Evolutionary conservation across 2,797 vertebrate species (phyloP), one percentile per base, ranked within the genome.

Genomic region (Poeciliopsis gracilis): DNA sequence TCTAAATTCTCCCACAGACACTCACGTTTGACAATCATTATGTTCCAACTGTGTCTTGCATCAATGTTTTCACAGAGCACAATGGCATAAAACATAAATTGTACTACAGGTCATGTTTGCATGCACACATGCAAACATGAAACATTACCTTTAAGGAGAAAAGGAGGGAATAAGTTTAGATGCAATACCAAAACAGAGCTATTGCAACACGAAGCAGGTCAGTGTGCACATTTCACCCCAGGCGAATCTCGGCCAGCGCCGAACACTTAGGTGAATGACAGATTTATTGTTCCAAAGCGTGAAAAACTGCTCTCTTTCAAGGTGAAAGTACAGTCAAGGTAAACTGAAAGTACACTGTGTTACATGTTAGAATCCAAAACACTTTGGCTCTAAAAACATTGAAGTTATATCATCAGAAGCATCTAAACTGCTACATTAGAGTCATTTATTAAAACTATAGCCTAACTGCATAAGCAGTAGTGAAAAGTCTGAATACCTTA

Each of bases 41-140:
- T 88, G 88, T 75, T 11, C 77, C 85, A 88, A 89, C 79, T 82
- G 80, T 73, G 81, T 45, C 73, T 83, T 70, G 33, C 76, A 74
- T 82, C 86, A 84, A 73, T 67, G 69, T 86, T 83, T 75, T 79
- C 61, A 23, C 41, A 67, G 61, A 87, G 72, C 63, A 49, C 63
- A 45, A 51, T 38, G 53, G 79, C 16, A 38, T 70, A 61, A 79
- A 84, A 88, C 83, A 75, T 76, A 86, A 84, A 78, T 87, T 83
- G 66, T 53, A 76, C 51, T 20, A 78, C 30, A 25, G 49, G 49
- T 76, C 36, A n/a, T 15, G 38, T 82, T 87, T 75, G 73, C 76
- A 79, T 47, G 25, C 38, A 55, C 46, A 79, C 30, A n/a, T 7
- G 36, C 53, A 79, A 87, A 84, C 51, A 53, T 47, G 57, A 79